These are phyloP conservation scores for Euura lappo DNA, from an alignment of 1,140 invertebrate genomes.

Conservation along the genomic window DNA sequence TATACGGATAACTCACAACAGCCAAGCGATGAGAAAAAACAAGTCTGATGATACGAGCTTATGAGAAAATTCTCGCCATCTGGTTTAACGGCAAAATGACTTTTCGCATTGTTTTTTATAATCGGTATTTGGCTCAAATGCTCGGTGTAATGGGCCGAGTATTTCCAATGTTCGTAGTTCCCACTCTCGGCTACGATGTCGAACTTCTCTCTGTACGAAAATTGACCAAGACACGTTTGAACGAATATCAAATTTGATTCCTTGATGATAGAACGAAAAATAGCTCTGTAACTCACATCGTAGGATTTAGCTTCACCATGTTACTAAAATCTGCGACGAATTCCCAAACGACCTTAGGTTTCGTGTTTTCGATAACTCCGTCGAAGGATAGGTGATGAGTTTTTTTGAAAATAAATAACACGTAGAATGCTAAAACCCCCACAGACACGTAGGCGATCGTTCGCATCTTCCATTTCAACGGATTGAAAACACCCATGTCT, in stretches of 20 bases:
- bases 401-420: constrained; percentile 48
- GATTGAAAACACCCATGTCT: constrained; percentile 49
- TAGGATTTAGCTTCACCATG: constrained; percentile 72
- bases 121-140: constrained; percentile 68
- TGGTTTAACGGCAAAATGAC: constrained; percentile 65
- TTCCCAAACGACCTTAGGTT: constrained; percentile 71
- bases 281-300: constrained; percentile 63
- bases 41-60: constrained; percentile 69
- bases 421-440: constrained; percentile 32
- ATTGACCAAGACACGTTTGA: no score
- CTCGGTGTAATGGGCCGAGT: constrained; percentile 71
- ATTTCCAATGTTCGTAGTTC: constrained; percentile 73
- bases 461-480: constrained; percentile 54
- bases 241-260: no score
- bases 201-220: constrained; percentile 64
- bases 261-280: background rate
- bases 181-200: constrained; percentile 68
- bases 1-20: constrained; percentile 64
- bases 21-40: constrained; percentile 63
- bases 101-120: constrained; percentile 64
- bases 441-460: constrained; percentile 31
- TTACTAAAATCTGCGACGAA: constrained; percentile 78
- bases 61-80: constrained; percentile 57
- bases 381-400: constrained; percentile 46
- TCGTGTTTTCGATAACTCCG: constrained; percentile 57